Base-by-base conservation (phyloP, 1,140 invertebrate genomes). In the Dendroctonus valens region DNA sequence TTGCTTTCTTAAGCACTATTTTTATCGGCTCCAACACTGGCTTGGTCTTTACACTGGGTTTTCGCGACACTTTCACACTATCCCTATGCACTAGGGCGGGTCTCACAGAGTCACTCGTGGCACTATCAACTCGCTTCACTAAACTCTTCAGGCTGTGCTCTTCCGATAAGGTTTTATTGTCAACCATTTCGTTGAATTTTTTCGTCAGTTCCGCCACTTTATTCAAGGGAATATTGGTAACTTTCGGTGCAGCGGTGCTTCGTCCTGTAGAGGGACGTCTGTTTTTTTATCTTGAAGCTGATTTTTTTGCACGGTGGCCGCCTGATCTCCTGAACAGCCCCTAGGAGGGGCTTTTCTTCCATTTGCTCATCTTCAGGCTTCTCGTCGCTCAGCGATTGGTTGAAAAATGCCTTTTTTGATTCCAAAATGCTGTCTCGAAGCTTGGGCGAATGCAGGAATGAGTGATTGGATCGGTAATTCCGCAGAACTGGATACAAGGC, bases 161-260 rank as follows among this genome's bases (percentile, higher is more conserved):
- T 62, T 79, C 80, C 49, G 78, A 67, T 7, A 79, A 68, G 15
- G 69, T 79, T 48, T 81, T 79, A 65, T 72, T 77, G 37, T 79
- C 77, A 72, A 84, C 74, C 69, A 67, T 67, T 60, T 67, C 65
- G 42, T 81, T 83, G 70, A 83, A 85, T 71, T 83, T 84, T 67
- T 81, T 81, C 3, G 83, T 83, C 37, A 85, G 69, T 72, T 83
- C 79, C 39, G 82, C 80, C 2, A 85, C 83, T 70, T 81, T 81
- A 66, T 72, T 83, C 57, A 77, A 80, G 44, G 78, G 76, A 68
- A 83, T 77, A 38, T 79, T 81, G 69, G 81, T 77, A 41, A 68
- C 57, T 48, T 55, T 60, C 6, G 49, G 57, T 37, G 11, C 38
- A 39, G 14, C 38, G 14, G 49, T 7, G 44, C 68, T 72, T 26